Evolutionary conservation across 2,797 vertebrate genomes (phyloP), one percentile per base, ranked within the genome.

Genomic region (Catostomus latipinnis): DNA sequence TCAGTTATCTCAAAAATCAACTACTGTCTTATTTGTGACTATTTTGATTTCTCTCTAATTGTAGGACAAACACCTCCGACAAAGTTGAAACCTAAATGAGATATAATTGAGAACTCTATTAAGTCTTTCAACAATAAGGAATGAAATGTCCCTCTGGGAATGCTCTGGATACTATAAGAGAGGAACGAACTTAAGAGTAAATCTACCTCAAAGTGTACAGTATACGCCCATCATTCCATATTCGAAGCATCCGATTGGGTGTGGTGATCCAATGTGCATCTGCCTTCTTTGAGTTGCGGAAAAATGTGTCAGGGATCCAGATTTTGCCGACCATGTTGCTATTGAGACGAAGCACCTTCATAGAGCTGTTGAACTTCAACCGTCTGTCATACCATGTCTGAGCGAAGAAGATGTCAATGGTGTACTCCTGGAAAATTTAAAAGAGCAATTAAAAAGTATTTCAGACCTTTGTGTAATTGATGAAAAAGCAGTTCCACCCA

Each of bases 301-400:
- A 99, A 80, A 99, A 99, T 0, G 98, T 99, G 67, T 99, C 98
- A 0, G 98, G 98, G 87, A 99, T 99, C 98, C 98, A 99, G 83
- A 99, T 99, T 90, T 99, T 99, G 6, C 98, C 98, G 43, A 99
- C 98, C 98, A 99, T 99, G 91, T 99, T 99, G 92, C 98, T 99
- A 91, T 99, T 99, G 79, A 99, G 91, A 66, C 97, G 92, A 79
- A 99, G 94, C 8, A 99, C 97, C 91, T 99, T 99, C 92, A 99
- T 99, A 0, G 98, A 97, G 93, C 97, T 98, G 91, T 99, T 99
- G 91, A 99, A 99, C 87, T 97, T 98, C 88, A 99, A 90, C 85
- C 98, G 95, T 88, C 98, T 95, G 93, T 99, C 98, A 75, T 98
- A 99, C 98, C 98, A 99, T 65, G 98, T 99, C 94, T 99, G 98